phyloP scores from a whole-genome alignment of 2,888 invertebrate species.

The Acleris emargana region DNA sequence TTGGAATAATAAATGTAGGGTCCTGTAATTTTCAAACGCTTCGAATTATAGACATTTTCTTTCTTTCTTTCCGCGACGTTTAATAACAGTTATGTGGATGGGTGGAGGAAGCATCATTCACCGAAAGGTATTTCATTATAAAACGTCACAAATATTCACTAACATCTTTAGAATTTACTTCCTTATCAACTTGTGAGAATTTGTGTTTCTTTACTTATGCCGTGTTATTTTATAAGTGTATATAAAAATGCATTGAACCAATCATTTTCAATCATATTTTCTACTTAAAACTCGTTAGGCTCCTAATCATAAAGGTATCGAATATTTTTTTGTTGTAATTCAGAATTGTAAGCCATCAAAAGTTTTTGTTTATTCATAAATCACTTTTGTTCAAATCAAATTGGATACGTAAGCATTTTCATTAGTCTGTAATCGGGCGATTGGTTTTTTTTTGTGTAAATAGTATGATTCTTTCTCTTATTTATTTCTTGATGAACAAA shows the following conservation, averaged over 20 bases:
- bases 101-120: neutral
- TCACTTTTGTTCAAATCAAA: slow-evolving; percentile 33
- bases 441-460: slow-evolving; percentile 34
- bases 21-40: too few species aligned
- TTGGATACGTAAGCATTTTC: slow-evolving; percentile 28
- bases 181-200: slow-evolving; percentile 11
- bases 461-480: slow-evolving; percentile 32
- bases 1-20: too few species aligned
- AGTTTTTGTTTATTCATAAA: slow-evolving; percentile 19
- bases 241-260: slow-evolving; percentile 51
- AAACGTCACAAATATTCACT: slow-evolving; percentile 22
- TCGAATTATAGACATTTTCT: too few species aligned
- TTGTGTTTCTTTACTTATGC: slow-evolving; percentile 1
- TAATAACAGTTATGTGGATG: too few species aligned
- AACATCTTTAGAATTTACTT: slow-evolving; percentile 22
- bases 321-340: slow-evolving; percentile 30
- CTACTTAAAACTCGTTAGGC: slow-evolving; percentile 38
- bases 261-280: slow-evolving; percentile 55
- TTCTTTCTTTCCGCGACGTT: too few species aligned
- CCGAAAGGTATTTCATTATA: neutral
- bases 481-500: slow-evolving; percentile 50
- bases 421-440: slow-evolving; percentile 27
- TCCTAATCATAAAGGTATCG: slow-evolving; percentile 35
- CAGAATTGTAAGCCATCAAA: slow-evolving; percentile 23
- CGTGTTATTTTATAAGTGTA: slow-evolving; percentile 40